These are phyloP conservation scores for Eupithecia vulgata DNA, from an alignment of 2,888 invertebrate genomes.

Conservation along the genomic window DNA sequence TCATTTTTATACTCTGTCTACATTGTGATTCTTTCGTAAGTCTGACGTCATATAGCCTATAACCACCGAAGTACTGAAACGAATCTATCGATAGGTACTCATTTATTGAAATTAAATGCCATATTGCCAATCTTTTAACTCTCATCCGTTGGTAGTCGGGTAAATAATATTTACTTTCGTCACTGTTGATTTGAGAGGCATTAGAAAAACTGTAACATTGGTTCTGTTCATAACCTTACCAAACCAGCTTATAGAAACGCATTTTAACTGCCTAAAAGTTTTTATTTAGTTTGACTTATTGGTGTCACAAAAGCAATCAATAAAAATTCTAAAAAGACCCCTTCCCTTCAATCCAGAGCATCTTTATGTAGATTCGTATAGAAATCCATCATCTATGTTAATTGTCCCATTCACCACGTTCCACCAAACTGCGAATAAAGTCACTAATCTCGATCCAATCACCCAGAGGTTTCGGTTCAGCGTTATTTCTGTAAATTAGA, in stretches of 20 bases:
- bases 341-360: neutral
- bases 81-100: too few species aligned
- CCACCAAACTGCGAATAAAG: conserved; percentile 44
- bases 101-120: too few species aligned
- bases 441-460: conserved; percentile 47
- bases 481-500: conserved; percentile 47
- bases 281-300: neutral
- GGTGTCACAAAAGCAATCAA: neutral
- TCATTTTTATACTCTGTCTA: too few species aligned
- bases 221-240: neutral
- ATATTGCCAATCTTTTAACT: too few species aligned
- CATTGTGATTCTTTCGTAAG: too few species aligned
- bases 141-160: too few species aligned
- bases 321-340: too few species aligned
- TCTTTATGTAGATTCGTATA: neutral
- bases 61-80: too few species aligned
- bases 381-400: neutral
- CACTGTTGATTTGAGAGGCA: neutral
- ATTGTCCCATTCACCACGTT: neutral
- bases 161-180: too few species aligned
- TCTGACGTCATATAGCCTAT: too few species aligned
- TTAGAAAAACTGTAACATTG: neutral
- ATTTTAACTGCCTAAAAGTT: neutral
- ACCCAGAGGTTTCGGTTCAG: conserved; percentile 43
- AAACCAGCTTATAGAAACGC: neutral